These are phyloP conservation scores for Molanna angustata DNA, from an alignment of 2,888 invertebrate species.

Conservation along the genomic window DNA sequence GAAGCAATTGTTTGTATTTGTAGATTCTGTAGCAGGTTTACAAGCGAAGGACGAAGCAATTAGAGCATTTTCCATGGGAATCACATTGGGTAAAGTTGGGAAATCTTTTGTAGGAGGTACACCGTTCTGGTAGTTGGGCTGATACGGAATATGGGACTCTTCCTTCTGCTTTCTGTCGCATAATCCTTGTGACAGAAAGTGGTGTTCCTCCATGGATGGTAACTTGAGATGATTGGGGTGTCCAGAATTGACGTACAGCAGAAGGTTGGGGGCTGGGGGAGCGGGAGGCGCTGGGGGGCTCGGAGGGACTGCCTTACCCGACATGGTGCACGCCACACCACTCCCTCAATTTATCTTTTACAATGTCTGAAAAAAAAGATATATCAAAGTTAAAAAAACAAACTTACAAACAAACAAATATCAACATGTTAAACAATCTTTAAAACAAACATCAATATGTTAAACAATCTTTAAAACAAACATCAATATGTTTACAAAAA, in stretches of 20 bases:
- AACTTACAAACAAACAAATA: not conserved
- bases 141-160: constrained; percentile 10
- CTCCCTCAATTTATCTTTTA: constrained; percentile 33
- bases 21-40: constrained; percentile 18
- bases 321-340: constrained; percentile 68
- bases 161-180: constrained; percentile 37
- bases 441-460: too few species aligned
- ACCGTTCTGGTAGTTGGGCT: constrained; percentile 27
- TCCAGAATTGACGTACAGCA: constrained; percentile 57
- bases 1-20: constrained; percentile 14
- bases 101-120: constrained; percentile 23
- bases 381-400: not conserved
- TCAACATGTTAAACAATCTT: too few species aligned
- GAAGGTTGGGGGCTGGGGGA: constrained; percentile 49
- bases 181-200: constrained; percentile 34
- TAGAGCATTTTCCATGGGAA: constrained; percentile 18
- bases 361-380: constrained; percentile 18
- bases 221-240: constrained; percentile 27
- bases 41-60: constrained; percentile 18
- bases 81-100: constrained; percentile 14
- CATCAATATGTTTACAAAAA: too few species aligned
- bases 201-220: constrained; percentile 13
- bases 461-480: too few species aligned
- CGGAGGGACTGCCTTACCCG: constrained; percentile 75
- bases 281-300: constrained; percentile 53